Conservation (phyloP, 2,113 vertebrate species). For the Casuarius casuarius region DNA sequence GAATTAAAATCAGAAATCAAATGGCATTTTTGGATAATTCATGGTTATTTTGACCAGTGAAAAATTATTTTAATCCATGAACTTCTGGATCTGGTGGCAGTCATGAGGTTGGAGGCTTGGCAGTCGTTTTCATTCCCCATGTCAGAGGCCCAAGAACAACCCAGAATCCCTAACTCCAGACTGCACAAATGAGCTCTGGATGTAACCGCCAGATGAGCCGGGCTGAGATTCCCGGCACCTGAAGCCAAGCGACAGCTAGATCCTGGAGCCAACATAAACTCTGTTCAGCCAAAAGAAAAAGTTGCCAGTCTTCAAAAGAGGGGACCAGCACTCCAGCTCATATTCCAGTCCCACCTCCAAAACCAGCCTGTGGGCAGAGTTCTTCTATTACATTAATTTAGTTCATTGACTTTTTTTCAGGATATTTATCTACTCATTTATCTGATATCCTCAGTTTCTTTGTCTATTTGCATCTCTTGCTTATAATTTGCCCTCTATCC, state of each 20-base stretch:
- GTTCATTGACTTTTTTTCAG: not conserved
- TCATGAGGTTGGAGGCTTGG: not conserved
- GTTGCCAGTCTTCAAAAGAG: not conserved
- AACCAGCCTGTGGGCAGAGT: not conserved
- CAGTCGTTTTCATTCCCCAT: not conserved
- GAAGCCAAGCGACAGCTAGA: not conserved
- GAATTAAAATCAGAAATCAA: not conserved
- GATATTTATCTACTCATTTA: not conserved
- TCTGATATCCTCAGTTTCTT: not conserved
- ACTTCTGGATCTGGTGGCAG: not conserved
- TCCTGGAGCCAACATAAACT: not conserved
- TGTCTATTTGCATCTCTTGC: not conserved
- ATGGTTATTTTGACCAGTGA: not conserved
- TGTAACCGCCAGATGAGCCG: not conserved
- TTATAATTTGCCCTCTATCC: not conserved
- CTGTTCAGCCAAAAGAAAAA: not conserved
- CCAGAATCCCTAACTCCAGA: not conserved
- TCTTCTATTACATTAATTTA: not conserved
- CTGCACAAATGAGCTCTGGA: not conserved
- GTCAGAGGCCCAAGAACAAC: not conserved
- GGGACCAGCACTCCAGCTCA: not conserved
- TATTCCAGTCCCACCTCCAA: not conserved
- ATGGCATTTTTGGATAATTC: not conserved
- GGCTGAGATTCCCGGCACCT: not conserved
- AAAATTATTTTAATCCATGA: not conserved